A percentile compares a stretch with the other conserved stretches of the same genome.
These are phyloP conservation scores for Styela plicata DNA, from an alignment of 23 tunicate species.

Conservation along the genomic window DNA sequence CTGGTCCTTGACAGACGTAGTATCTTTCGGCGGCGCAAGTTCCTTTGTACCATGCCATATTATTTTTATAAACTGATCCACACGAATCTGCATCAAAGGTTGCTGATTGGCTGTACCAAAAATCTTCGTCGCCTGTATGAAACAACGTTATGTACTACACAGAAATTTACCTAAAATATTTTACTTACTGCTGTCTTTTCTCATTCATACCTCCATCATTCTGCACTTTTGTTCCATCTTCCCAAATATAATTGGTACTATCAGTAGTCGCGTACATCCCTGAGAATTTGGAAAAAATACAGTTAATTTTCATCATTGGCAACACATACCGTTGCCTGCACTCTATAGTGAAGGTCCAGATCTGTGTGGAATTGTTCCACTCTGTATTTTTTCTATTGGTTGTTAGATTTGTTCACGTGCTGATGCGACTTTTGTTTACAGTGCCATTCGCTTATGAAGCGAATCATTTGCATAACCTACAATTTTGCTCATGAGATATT, in stretches of 20 bases:
- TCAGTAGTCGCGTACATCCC: not conserved
- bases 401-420: too few species aligned
- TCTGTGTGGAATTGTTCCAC: too few species aligned
- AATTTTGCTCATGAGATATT: too few species aligned
- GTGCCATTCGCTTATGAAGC: too few species aligned
- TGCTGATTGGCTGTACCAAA: not conserved
- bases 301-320: too few species aligned
- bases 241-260: not conserved
- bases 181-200: too few species aligned
- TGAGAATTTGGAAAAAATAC: too few species aligned
- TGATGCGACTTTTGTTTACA: too few species aligned
- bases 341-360: too few species aligned
- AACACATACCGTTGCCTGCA: too few species aligned
- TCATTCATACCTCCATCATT: not conserved
- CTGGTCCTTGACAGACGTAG: slow-evolving; percentile 29
- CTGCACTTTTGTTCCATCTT: not conserved
- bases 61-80: not conserved
- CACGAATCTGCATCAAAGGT: not conserved
- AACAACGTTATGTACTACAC: not conserved
- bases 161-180: not conserved
- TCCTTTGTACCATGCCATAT: not conserved
- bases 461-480: too few species aligned
- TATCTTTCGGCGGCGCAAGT: not conserved
- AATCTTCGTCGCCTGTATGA: not conserved
- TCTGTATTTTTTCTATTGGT: too few species aligned